These are phyloP conservation scores for Muschampia plurimacula DNA, from an alignment of 2,888 invertebrate genomes.

Conservation along the genomic window DNA sequence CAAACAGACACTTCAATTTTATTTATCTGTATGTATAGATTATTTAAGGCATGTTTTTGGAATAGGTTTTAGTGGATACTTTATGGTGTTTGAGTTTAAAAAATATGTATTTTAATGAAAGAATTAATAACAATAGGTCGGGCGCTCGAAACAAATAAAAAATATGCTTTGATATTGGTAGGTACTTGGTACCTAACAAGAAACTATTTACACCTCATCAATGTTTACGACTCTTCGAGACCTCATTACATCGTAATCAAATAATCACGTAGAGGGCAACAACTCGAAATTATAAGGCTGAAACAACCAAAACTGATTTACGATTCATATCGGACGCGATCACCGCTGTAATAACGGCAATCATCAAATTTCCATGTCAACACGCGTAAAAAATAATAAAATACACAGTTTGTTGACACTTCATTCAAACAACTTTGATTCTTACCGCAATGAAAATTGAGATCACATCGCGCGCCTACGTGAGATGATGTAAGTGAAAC, in stretches of 20 bases:
- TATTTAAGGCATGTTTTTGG: too few relatives aligned
- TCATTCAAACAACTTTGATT: not conserved
- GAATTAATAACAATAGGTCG: too few relatives aligned
- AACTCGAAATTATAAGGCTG: slow-evolving; percentile 36
- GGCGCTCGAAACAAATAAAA: too few relatives aligned
- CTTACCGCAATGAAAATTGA: not conserved
- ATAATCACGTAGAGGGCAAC: slow-evolving; percentile 19
- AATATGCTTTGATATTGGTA: not conserved
- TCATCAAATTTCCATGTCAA: slow-evolving; percentile 78
- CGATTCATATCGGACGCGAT: slow-evolving; percentile 65
- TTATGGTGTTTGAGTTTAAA: too few relatives aligned
- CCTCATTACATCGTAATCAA: slow-evolving; percentile 31
- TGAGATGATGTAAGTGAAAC: slow-evolving; percentile 53
- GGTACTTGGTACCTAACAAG: not conserved
- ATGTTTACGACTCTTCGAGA: not conserved
- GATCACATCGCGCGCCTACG: not conserved
- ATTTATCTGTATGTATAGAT: too few relatives aligned
- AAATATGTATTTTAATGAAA: too few relatives aligned
- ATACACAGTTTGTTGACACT: not conserved
- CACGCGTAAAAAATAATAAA: slow-evolving; percentile 55
- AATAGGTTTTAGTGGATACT: too few relatives aligned
- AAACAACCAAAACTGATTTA: slow-evolving; percentile 41
- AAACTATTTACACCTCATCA: slow-evolving; percentile 18
- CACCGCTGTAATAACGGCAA: slow-evolving; percentile 65
- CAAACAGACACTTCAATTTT: too few relatives aligned